Evolutionary conservation across 2,113 vertebrate species (phyloP).

Genomic region (Scomber scombrus): DNA sequence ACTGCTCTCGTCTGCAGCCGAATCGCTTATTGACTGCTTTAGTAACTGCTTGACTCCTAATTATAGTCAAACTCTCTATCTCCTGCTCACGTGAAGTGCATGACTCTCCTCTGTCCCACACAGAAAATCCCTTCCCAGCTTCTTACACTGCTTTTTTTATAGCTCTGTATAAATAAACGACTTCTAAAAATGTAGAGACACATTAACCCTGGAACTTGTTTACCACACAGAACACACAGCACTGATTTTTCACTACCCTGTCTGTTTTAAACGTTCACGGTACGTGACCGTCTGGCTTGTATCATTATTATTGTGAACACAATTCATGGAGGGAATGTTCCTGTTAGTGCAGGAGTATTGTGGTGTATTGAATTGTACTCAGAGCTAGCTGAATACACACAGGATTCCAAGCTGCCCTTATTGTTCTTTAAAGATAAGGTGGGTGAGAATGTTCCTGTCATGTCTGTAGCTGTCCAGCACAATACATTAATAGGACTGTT

Average conservation of each 20-base stretch:
- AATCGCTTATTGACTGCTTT: slow-evolving; percentile 42
- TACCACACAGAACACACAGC: neutral
- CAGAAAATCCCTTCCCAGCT: slow-evolving; percentile 30
- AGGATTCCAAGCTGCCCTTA: neutral
- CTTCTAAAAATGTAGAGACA: neutral
- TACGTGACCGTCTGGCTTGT: neutral
- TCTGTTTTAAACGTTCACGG: neutral
- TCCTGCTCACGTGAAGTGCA: slow-evolving; percentile 12
- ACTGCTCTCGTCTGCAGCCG: slow-evolving; percentile 42
- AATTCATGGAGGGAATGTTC: neutral
- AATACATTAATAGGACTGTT: no score
- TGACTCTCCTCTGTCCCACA: slow-evolving; percentile 2
- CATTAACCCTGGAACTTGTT: no score
- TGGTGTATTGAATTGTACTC: neutral
- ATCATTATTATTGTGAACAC: neutral
- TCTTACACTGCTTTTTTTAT: slow-evolving; percentile 34
- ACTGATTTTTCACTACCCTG: neutral
- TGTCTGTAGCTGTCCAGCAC: no score
- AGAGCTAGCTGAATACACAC: no score
- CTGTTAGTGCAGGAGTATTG: neutral
- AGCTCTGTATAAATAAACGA: slow-evolving; percentile 1
- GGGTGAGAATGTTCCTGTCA: neutral
- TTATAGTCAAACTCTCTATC: slow-evolving; percentile 47
- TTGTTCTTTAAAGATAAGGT: neutral
- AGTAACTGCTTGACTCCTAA: slow-evolving; percentile 39